Evolutionary conservation across 2,113 vertebrate species (phyloP), one percentile per base, ranked within the genome.

Genomic region (Amphiprion percula): DNA sequence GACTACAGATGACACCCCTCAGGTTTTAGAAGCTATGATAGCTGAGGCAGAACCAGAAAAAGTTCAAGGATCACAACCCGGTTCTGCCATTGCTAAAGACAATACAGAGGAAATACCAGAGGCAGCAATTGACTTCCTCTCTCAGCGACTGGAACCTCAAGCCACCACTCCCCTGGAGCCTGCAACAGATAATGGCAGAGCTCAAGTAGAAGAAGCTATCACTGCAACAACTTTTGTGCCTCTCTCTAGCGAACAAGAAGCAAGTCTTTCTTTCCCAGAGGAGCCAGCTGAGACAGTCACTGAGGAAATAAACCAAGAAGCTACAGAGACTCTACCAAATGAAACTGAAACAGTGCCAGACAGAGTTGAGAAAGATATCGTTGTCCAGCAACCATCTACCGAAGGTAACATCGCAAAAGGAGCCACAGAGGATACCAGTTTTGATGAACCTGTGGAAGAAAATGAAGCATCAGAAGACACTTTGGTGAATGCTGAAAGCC

Each of bases 81-180:
- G 17, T 72, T 21, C 16, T 46, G 26, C 5, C 10, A n/a, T 17
- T 61, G 39, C 23, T 10, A 26, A 10, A n/a, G 44, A 55, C 2
- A 2, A 37, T 33, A n/a, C 24, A 23, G 41, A 75, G 24, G 6
- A 24, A 24, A 53, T 23, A 46, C 7, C 12, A 41, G 79, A 77
- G 10, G 41, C 41, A 56, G 54, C 69, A 5, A 65, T 75, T 9
- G 33, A 79, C 12, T 24, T 11, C 3, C 74, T 86, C 21, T 49
- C 47, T 50, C 46, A 37, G 37, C n/a, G 28, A 28, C 24, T 72
- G 3, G 61, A 74, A 54, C 10, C 1, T 1, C 11, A 3, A 4
- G 16, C 4, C 33, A 4, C 24, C 12, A 17, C 14, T 58, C 7
- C 46, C 26, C 56, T 44, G 14, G 64, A 74, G 9, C 23, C 73